Percentiles rank a stretch among this genome's conserved stretches.
Evolutionary conservation across 2,797 vertebrate genomes (phyloP).

Genomic region (Tragelaphus oryx): DNA sequence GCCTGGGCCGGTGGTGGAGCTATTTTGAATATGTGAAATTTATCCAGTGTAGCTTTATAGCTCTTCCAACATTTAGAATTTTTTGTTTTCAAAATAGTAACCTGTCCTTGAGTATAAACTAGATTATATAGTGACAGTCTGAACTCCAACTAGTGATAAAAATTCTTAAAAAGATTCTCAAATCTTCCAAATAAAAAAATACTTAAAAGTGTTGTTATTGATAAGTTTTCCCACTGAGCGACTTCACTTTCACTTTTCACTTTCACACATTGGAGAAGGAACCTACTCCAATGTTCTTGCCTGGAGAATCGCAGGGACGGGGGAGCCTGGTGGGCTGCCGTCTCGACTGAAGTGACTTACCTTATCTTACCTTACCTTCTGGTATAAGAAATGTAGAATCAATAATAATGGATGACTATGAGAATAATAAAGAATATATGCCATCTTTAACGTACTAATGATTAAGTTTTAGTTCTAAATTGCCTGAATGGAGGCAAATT

Average conservation of each 20-base stretch:
- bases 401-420: neutral
- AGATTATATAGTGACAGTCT: neutral
- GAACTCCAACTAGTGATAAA: neutral
- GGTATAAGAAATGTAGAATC: neutral
- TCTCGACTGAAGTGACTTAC: too few relatives aligned
- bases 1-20: neutral
- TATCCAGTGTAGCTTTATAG: neutral
- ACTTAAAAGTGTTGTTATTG: neutral
- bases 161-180: neutral
- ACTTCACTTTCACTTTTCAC: too few relatives aligned
- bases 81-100: neutral
- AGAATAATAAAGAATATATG: neutral
- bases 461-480: constrained; percentile 37
- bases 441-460: neutral
- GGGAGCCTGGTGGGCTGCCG: too few relatives aligned
- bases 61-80: neutral
- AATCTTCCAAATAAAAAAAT: constrained; percentile 23
- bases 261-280: too few relatives aligned
- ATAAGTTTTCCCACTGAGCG: neutral
- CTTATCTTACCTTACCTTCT: neutral
- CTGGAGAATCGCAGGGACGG: too few relatives aligned
- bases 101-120: neutral
- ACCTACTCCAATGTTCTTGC: too few relatives aligned
- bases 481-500: neutral
- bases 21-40: neutral